These are phyloP conservation scores for Ophonus ardosiacus DNA, from an alignment of 2,888 invertebrate species.

Conservation along the genomic window DNA sequence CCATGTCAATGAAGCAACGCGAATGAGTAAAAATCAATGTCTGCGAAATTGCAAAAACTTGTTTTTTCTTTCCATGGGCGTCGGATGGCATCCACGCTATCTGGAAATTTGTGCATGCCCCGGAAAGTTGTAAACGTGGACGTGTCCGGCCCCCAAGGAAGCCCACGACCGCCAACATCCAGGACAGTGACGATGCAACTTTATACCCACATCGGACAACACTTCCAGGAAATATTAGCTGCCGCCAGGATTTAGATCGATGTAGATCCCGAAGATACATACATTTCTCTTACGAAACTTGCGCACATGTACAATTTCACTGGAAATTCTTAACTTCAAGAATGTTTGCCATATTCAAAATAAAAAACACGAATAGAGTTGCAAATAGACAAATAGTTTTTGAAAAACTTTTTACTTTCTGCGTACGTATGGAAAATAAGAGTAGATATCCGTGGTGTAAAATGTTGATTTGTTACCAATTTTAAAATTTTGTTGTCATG, in stretches of 20 bases:
- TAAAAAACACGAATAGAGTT: too few species aligned
- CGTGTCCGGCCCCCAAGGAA: conserved; percentile 40
- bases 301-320: not conserved
- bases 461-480: too few species aligned
- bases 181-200: conserved; percentile 20
- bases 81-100: conserved; percentile 52
- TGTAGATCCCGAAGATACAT: not conserved
- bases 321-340: too few species aligned
- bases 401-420: too few species aligned
- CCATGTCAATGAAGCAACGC: conserved; percentile 63
- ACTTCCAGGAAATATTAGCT: conserved; percentile 29
- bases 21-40: conserved; percentile 64
- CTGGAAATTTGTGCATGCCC: conserved; percentile 61
- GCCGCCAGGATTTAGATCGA: conserved; percentile 9
- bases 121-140: conserved; percentile 59
- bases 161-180: not conserved
- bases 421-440: too few species aligned
- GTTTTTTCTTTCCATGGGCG: conserved; percentile 59
- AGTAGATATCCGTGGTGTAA: too few species aligned
- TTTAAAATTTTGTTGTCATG: too few species aligned
- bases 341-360: too few species aligned
- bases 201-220: not conserved
- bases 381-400: too few species aligned
- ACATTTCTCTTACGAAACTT: not conserved
- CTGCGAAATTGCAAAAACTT: conserved; percentile 64